Evolutionary conservation across 2,888 invertebrate genomes (phyloP).

Genomic region (Campoplex capitator): DNA sequence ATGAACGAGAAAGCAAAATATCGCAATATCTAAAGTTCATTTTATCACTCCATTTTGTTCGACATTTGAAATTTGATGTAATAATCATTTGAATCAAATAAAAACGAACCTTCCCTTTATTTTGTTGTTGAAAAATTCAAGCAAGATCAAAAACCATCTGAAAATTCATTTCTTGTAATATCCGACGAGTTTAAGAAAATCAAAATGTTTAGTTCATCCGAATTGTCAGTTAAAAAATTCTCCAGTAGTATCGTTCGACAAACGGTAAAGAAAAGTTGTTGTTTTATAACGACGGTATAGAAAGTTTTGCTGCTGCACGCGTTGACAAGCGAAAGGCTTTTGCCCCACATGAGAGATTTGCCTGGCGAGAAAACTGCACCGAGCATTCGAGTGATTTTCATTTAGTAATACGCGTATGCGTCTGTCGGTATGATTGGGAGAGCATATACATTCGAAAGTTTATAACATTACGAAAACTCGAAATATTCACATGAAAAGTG

Average conservation of each 20-base stretch:
- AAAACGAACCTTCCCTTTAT: neutral
- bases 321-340: conserved; percentile 57
- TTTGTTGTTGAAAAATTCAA: neutral
- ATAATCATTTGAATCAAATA: neutral
- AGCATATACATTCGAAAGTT: neutral
- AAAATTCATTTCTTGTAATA: neutral
- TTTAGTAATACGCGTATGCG: conserved; percentile 35
- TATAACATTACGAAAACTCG: too few species aligned
- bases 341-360: conserved; percentile 51
- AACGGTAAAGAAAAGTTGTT: conserved; percentile 9
- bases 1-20: neutral
- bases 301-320: conserved; percentile 39
- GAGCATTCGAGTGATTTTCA: conserved; percentile 30
- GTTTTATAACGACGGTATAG: conserved; percentile 42
- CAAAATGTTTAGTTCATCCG: neutral
- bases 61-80: neutral
- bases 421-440: conserved; percentile 29
- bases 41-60: too few species aligned
- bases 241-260: neutral
- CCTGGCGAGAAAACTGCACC: conserved; percentile 33
- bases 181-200: neutral
- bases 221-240: neutral
- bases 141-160: neutral
- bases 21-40: neutral
- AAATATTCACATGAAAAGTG: too few species aligned